Evolutionary conservation across 30 jellyfish, hydroid and myxozoan genomes (phyloP), one percentile per base, ranked within the genome.

Genomic region (Turritopsis rubra): DNA sequence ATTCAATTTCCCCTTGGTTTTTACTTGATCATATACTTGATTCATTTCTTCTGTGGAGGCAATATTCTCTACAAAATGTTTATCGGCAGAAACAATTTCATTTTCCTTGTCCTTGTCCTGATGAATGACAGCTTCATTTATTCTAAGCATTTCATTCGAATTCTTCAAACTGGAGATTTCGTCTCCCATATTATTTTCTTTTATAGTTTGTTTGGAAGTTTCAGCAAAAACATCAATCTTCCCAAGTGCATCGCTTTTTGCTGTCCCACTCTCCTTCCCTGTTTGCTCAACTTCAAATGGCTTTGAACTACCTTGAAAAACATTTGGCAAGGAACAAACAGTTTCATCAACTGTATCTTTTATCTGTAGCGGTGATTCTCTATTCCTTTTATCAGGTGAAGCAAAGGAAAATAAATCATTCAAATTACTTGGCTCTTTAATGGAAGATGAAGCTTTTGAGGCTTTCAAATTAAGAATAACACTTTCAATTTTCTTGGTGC

Each of bases 351-450:
- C 13, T 41, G 60, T 41, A 13, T 3, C 60, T 41, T 41, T 41
- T 3, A 3, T 13, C 60, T 41, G 60, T 41, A 13, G 5, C 5
- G 60, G 13, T 13, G 13, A 41, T 3, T 41, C 60, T 41, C 13
- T 13, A 13, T 3, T 13, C 13, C 60, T 41, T 41, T 41, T 41
- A 41, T 41, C 60, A 41, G 60, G 60, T 41, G 60, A 41, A 3
- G 60, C 13, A 41, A 41, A 13, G 13, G 77, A 23, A 68, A 68
- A 68, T 68, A 68, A 68, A 68, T 68, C 77, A 19, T 68, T 68
- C 30, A 68, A 68, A 68, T 9, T 68, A 68, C 21, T 68, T 68
- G 77, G 77, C 30, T 68, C 77, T n/a, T 16, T 27, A n/a, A 68
- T 22, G 13, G 60, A 41, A 68, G 77, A 68, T n/a, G 4, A n/a